Evolutionary conservation across 2,888 invertebrate genomes (phyloP), one percentile per base, ranked within the genome.

Genomic region (Tenthredo livida): DNA sequence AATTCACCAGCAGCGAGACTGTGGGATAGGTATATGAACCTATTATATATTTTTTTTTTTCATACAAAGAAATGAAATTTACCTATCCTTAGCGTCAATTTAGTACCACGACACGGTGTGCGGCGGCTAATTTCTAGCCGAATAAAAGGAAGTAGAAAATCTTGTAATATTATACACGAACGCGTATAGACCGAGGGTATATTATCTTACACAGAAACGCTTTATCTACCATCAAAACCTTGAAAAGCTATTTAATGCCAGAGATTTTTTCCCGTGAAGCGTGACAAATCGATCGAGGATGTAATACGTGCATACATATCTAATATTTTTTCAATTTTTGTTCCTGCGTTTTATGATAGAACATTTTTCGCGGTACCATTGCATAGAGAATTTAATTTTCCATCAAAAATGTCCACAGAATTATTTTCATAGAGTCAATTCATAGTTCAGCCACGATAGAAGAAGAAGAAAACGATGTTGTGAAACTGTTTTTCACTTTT

Each of bases 101-200:
- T n/a, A n/a, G 75, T 37, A 58, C 84, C 50, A 29, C 47, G 84
- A 21, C 67, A 70, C 83, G 83, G 83, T 47, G 67, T 70, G n/a
- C n/a, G 47, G 84, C 58, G 43, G 54, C 54, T 25, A 54, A 43
- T 37, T 84, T 77, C 54, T 75, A 47, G 21, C 15, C 43, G 40
- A 58, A 43, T 54, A 54, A 58, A 84, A 25, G 43, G 73, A 73
- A 17, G 25, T 29, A 25, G 21, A 43, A 73, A 73, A 73, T 54
- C 37, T 50, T 77, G 77, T 77, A 77, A 77, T 54, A 54, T 77
- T 77, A 77, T 77, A 75, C 75, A 25, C 2, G 40, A 25, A 29
- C 29, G 43, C 25, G 21, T 73, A 47, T 47, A n/a, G n/a, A 75
- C 25, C 25, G 25, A 77, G 54, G 25, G 40, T 21, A 54, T 77